These are phyloP conservation scores for Formica aserva DNA, from an alignment of 2,888 invertebrate genomes.

Conservation along the genomic window DNA sequence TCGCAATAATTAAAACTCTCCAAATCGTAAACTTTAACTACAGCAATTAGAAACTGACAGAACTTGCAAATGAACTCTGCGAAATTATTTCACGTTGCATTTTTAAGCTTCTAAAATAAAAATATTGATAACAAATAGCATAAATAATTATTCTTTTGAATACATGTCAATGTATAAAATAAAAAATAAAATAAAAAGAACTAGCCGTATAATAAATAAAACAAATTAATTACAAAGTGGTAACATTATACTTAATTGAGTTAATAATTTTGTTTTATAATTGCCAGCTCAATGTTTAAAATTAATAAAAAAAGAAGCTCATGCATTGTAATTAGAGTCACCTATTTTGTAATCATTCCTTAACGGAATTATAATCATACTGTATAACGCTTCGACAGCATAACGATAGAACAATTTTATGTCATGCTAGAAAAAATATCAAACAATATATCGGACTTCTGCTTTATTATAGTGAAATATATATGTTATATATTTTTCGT, in stretches of 20 bases:
- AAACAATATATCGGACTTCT: neutral
- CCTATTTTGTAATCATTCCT: neutral
- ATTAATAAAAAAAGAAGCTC: neutral
- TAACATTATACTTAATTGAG: neutral
- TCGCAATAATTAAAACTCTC: slow-evolving; percentile 4
- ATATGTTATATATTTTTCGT: neutral
- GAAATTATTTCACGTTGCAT: neutral
- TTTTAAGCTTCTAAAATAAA: neutral
- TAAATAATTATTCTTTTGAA: neutral
- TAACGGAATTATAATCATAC: slow-evolving; percentile 12
- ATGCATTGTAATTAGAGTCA: neutral
- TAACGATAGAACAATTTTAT: slow-evolving; percentile 8
- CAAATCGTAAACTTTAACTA: neutral
- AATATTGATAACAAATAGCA: neutral
- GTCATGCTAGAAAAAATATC: neutral
- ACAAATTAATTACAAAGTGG: neutral
- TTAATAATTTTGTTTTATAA: neutral
- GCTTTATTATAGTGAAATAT: slow-evolving; percentile 1
- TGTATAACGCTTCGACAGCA: neutral
- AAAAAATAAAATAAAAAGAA: neutral
- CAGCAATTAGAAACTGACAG: slow-evolving; percentile 26
- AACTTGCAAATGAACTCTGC: neutral
- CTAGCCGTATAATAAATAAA: neutral
- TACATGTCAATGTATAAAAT: neutral
- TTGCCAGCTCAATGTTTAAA: neutral